phyloP scores from a whole-genome alignment of 2,797 vertebrate species.

The Margarornis squamiger region DNA sequence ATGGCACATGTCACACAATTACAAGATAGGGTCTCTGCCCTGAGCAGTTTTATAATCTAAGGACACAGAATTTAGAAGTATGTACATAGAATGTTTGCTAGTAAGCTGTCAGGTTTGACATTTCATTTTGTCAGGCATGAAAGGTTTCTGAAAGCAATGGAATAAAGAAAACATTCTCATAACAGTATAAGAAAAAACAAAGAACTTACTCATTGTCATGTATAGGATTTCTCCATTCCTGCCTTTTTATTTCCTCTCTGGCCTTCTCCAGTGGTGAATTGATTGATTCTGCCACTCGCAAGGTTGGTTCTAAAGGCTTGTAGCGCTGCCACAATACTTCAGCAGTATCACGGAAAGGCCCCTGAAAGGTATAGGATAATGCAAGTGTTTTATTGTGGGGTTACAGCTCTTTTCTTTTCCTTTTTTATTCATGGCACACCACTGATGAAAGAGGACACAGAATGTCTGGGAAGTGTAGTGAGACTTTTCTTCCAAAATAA shows the following conservation, averaged over 20 bases:
- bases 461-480: constrained; percentile 5
- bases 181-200: not conserved
- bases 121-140: constrained; percentile 36
- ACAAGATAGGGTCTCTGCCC: constrained; percentile 24
- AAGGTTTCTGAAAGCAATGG: not conserved
- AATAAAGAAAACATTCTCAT: constrained; percentile 5
- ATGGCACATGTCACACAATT: constrained; percentile 20
- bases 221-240: constrained; percentile 65
- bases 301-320: constrained; percentile 82
- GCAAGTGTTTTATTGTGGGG: constrained; percentile 28
- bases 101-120: constrained; percentile 27
- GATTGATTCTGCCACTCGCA: constrained; percentile 80
- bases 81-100: not conserved
- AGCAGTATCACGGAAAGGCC: constrained; percentile 78
- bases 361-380: constrained; percentile 75
- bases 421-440: not conserved
- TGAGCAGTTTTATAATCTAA: constrained; percentile 26
- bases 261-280: constrained; percentile 73
- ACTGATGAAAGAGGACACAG: constrained; percentile 16
- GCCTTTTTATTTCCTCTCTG: constrained; percentile 68
- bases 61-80: constrained; percentile 17
- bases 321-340: constrained; percentile 83
- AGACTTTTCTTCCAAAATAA: constrained; percentile 33
- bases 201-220: constrained; percentile 78
- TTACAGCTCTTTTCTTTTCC: not conserved